Conservation (phyloP, 2,797 vertebrate genomes). For the Prunella strophiata region DNA sequence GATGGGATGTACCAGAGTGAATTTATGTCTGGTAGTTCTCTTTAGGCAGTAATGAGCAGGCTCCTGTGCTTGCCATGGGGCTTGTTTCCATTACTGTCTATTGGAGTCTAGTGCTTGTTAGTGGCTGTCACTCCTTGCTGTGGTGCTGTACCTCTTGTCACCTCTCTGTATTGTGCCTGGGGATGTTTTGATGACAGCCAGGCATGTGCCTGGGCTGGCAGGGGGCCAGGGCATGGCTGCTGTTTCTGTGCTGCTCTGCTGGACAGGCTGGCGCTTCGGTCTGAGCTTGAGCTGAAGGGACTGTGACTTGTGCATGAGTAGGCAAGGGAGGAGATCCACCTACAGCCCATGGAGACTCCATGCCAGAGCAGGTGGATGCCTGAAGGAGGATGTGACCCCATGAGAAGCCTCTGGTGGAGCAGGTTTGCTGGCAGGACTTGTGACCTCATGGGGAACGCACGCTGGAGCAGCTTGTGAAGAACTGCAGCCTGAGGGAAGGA, state of each 20-base stretch:
- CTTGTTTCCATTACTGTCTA: background rate
- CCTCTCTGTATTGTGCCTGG: background rate
- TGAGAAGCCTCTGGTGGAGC: background rate
- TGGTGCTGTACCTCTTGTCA: background rate
- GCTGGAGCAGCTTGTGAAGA: accelerated
- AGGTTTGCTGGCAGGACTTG: background rate
- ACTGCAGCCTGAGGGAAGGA: background rate
- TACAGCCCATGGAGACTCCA: background rate
- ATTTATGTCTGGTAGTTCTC: background rate
- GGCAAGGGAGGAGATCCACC: background rate
- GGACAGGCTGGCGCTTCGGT: background rate
- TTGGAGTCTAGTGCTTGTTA: background rate
- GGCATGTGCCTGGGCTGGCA: background rate
- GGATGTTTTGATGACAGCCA: background rate
- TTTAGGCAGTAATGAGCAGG: background rate
- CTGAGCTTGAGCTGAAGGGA: background rate
- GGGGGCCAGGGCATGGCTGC: background rate
- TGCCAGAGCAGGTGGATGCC: background rate
- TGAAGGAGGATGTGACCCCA: background rate
- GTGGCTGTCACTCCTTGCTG: background rate
- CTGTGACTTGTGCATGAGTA: background rate
- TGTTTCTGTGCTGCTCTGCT: background rate
- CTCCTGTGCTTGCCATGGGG: background rate
- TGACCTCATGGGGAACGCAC: accelerated
- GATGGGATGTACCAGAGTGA: background rate